A percentile compares a stretch with the other conserved stretches of the same genome.
Conservation (phyloP, 2,888 invertebrate genomes). For the Epistrophe eligans region DNA sequence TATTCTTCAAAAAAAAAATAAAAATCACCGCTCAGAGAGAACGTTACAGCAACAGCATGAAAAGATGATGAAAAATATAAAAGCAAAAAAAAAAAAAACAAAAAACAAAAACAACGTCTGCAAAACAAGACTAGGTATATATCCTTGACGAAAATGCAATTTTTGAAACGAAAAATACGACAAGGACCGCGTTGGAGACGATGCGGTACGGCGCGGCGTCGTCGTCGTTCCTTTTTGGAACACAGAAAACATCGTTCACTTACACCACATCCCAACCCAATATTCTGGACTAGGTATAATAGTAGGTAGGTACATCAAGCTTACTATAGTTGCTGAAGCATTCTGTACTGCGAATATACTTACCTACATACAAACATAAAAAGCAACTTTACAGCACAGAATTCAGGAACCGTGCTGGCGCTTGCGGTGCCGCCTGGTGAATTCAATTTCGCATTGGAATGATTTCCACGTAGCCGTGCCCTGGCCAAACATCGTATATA, state of each 20-base stretch:
- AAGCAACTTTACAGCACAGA: constrained; percentile 13
- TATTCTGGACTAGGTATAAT: constrained; percentile 9
- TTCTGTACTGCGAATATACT: neutral
- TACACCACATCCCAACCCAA: constrained; percentile 55
- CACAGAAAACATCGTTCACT: constrained; percentile 45
- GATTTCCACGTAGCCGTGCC: constrained; percentile 68
- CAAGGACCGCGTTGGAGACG: constrained; percentile 2
- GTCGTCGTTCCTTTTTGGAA: constrained; percentile 1
- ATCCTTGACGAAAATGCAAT: constrained; percentile 67
- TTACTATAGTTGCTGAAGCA: neutral
- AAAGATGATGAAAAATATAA: constrained; percentile 55
- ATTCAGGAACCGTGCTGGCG: constrained; percentile 19
- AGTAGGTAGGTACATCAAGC: constrained; percentile 39
- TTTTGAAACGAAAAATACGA: constrained; percentile 62
- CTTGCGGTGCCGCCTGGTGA: constrained; percentile 50
- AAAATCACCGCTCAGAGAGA: constrained; percentile 47
- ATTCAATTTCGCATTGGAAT: constrained; percentile 74
- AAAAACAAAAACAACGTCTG: constrained; percentile 26
- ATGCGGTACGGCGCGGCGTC: neutral
- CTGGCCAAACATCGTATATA: neutral
- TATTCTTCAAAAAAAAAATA: constrained; percentile 47
- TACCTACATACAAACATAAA: neutral
- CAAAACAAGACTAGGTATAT: constrained; percentile 49
- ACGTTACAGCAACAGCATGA: constrained; percentile 35
- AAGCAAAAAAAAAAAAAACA: constrained; percentile 1